phyloP scores from a whole-genome alignment of 2,888 invertebrate genomes.

The Neoitamus cyanurus region DNA sequence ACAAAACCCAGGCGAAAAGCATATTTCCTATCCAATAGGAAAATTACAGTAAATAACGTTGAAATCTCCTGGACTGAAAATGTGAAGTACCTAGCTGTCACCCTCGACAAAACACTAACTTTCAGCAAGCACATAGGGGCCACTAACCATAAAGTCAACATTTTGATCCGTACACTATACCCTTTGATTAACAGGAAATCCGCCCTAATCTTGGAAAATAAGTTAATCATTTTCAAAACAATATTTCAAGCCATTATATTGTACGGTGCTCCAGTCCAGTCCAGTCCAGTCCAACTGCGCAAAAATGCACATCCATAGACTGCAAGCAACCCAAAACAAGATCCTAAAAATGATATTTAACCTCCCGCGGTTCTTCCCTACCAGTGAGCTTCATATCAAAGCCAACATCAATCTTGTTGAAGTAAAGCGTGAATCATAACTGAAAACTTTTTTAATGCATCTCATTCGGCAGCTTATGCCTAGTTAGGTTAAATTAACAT shows the following conservation, averaged over 20 bases:
- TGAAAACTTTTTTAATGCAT: not conserved
- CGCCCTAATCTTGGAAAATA: not conserved
- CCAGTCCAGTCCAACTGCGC: not conserved
- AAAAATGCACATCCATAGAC: not conserved
- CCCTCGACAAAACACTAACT: not conserved
- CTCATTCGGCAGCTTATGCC: not conserved
- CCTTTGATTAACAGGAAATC: not conserved
- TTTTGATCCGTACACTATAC: not conserved
- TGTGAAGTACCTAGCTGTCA: not conserved
- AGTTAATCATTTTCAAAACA: constrained; percentile 2
- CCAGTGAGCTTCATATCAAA: not conserved
- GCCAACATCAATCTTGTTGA: not conserved
- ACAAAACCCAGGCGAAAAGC: not conserved
- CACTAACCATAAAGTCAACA: not conserved
- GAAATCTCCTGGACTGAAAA: not conserved
- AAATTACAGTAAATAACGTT: not conserved
- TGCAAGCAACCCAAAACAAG: not conserved
- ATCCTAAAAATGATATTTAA: too few relatives aligned
- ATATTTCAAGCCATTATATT: constrained; percentile 8
- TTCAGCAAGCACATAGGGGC: not conserved
- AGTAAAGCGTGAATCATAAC: not conserved
- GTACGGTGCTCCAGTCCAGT: not conserved
- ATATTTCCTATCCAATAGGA: not conserved
- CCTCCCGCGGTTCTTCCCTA: not conserved
- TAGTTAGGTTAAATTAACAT: not conserved